Evolutionary conservation across 2,113 vertebrate genomes (phyloP), one percentile per base, ranked within the genome.

Genomic region (Callopanchax toddi): DNA sequence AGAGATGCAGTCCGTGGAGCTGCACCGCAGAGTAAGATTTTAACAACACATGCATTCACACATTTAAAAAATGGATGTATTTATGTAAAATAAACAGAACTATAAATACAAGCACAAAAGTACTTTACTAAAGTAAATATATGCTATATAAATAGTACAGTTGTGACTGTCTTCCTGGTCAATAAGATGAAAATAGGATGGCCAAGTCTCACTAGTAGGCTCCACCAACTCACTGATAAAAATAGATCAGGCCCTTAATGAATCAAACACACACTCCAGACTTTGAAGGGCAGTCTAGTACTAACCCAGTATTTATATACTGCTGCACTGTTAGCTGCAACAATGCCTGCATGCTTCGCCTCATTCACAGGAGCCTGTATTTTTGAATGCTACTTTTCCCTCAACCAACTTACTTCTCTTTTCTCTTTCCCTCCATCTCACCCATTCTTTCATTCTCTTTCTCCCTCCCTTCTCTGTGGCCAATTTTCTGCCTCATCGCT

Each of bases 401-500:
- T 74, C 43, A 52, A 66, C 67, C 79, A 58, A 59, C 34, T 57
- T 61, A 54, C 52, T 46, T 43, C 39, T 67, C n/a, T 42, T 32
- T 72, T 25, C 29, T 60, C 23, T 58, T 40, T 63, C 17, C 51
- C 26, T 51, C 62, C 32, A 16, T 48, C 25, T 60, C 49, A 16
- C 21, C n/a, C 40, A n/a, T 44, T 48, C 60, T 63, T 13, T 22
- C 11, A 39, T 39, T 74, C 52, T 66, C 26, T 59, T 54, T 60
- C 61, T 67, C 59, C n/a, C 26, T 76, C 65, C 20, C 76, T 50
- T 83, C 59, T 79, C 43, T 80, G 73, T 75, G 81, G 74, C 75
- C 78, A 87, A 87, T 89, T 89, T 88, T 88, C 83, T 82, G 81
- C 81, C 78, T 88, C 88, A 88, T 88, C 68, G 84, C 89, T 84